Percentiles rank a stretch among this genome's conserved stretches.
Evolutionary conservation across 2,888 invertebrate species (phyloP).

Genomic region (Parthenolecanium corni): DNA sequence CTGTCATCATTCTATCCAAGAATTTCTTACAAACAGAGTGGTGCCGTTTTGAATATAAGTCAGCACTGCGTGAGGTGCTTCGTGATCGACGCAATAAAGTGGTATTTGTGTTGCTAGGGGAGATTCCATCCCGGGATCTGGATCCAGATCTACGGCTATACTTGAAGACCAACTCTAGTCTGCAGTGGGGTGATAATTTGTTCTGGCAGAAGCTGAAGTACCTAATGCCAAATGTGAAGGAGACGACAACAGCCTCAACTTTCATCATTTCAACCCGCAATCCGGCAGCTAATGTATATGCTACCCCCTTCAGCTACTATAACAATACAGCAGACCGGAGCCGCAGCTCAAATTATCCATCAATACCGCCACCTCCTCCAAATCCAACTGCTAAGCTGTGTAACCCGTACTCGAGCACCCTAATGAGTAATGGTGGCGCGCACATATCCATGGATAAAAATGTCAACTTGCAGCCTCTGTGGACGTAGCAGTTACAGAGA

Average conservation of each 20-base stretch:
- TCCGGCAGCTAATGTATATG: constrained; percentile 54
- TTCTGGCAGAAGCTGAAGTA: constrained; percentile 94
- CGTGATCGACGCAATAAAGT: constrained; percentile 63
- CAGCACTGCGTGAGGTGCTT: constrained; percentile 79
- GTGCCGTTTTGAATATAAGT: constrained; percentile 89
- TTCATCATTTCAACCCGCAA: constrained; percentile 21
- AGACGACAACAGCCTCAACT: constrained; percentile 6
- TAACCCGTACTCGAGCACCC: constrained; percentile 13
- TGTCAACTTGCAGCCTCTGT: constrained; percentile 17
- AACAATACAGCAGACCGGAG: constrained; percentile 19
- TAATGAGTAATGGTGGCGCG: constrained; percentile 11
- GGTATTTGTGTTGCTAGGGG: constrained; percentile 81
- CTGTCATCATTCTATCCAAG: constrained; percentile 79
- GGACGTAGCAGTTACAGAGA: constrained; percentile 7
- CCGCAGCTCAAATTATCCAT: constrained; percentile 4
- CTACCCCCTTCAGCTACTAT: constrained; percentile 43
- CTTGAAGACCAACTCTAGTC: constrained; percentile 78
- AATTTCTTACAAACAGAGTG: constrained; percentile 92
- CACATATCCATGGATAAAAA: constrained; percentile 17
- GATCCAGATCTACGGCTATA: constrained; percentile 83
- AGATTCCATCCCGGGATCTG: constrained; percentile 74
- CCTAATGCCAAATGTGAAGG: constrained; percentile 69
- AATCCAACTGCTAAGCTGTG: constrained; percentile 4
- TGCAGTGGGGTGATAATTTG: constrained; percentile 86
- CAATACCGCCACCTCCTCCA: constrained; percentile 15